Percentiles rank a stretch among this genome's conserved stretches.
phyloP scores from a whole-genome alignment of 2,797 vertebrate genomes.

The Paguma larvata region DNA sequence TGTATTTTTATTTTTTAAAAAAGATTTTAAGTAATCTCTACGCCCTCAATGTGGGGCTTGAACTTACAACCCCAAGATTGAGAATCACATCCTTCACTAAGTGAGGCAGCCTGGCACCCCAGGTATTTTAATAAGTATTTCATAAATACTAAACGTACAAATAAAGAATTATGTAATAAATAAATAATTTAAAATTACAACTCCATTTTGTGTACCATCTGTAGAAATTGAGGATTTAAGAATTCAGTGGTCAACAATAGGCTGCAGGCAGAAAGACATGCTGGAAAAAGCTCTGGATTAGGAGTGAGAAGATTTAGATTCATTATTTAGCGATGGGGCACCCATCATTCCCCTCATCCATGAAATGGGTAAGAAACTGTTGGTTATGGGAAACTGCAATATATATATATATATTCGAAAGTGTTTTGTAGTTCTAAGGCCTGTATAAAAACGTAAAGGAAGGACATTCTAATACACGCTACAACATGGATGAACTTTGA shows the following conservation, averaged over 20 bases:
- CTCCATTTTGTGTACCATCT: background rate
- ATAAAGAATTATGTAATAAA: background rate
- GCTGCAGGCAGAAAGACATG: background rate
- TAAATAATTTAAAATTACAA: background rate
- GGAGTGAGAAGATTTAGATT: background rate
- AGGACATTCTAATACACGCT: background rate
- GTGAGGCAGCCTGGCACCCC: background rate
- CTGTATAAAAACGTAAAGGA: constrained; percentile 17
- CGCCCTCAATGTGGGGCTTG: background rate
- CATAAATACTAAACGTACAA: background rate
- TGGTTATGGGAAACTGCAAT: constrained; percentile 5
- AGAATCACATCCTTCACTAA: background rate
- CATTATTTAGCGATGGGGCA: background rate
- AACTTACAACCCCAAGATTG: background rate
- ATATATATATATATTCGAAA: constrained; percentile 2
- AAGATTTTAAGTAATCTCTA: background rate
- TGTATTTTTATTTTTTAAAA: background rate
- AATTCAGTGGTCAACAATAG: background rate
- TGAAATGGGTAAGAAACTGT: background rate
- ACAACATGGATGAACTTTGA: background rate
- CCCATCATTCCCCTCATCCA: background rate
- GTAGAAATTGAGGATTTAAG: background rate
- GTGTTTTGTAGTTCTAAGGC: background rate
- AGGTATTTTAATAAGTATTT: background rate
- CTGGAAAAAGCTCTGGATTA: background rate